Evolutionary conservation across 2,888 invertebrate genomes (phyloP).

Genomic region (Malthinus flaveolus): DNA sequence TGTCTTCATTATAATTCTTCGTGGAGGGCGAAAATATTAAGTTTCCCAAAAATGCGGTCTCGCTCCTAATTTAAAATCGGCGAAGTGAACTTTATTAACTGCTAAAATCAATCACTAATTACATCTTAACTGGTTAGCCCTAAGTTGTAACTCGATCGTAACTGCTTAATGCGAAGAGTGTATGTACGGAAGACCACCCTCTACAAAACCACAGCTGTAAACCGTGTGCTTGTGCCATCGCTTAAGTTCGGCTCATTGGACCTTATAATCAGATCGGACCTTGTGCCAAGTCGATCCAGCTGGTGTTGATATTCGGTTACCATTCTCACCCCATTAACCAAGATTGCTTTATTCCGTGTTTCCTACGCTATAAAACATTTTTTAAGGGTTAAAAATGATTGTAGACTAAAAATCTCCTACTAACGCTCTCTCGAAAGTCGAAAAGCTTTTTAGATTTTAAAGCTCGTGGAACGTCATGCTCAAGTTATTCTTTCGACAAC

Average conservation of each 20-base stretch:
- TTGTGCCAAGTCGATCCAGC: constrained; percentile 37
- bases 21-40: no score
- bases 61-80: background rate
- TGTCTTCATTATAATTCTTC: no score
- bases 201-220: constrained; percentile 36
- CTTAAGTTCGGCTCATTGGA: constrained; percentile 39
- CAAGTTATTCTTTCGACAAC: no score
- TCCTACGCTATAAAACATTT: constrained; percentile 24
- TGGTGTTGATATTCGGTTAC: constrained; percentile 38
- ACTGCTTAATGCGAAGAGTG: constrained; percentile 16
- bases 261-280: constrained; percentile 41
- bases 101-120: constrained; percentile 20
- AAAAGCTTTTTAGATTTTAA: no score
- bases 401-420: no score
- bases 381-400: constrained; percentile 33
- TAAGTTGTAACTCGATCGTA: constrained; percentile 23
- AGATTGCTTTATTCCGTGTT: constrained; percentile 34
- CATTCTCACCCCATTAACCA: constrained; percentile 38
- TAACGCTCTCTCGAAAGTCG: no score
- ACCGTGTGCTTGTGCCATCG: constrained; percentile 36
- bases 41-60: no score
- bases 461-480: no score
- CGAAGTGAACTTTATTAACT: constrained; percentile 8
- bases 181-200: constrained; percentile 35
- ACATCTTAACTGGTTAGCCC: constrained; percentile 29